A percentile compares a stretch with the other conserved stretches of the same genome.
These are phyloP conservation scores for Ophraella communa DNA, from an alignment of 2,888 invertebrate genomes.

Conservation along the genomic window DNA sequence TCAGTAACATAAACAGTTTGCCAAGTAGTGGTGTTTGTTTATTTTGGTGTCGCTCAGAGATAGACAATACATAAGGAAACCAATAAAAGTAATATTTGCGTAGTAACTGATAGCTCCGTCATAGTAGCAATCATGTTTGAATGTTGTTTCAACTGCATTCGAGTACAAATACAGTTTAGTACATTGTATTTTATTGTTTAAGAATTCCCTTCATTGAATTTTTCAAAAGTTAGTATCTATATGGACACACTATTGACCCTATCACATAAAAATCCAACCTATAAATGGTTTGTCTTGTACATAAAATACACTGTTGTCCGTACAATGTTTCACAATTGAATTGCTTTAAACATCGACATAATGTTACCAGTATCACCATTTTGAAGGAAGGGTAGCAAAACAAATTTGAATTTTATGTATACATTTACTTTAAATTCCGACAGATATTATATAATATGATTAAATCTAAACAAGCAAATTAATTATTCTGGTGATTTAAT, in stretches of 20 bases:
- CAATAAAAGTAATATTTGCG: constrained; percentile 22
- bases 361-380: no score
- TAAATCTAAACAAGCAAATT: no score
- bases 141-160: constrained; percentile 8
- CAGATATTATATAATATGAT: no score
- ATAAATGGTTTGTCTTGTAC: neutral
- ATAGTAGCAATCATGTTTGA: constrained; percentile 16
- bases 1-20: neutral
- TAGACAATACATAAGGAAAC: constrained; percentile 19
- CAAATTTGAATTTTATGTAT: no score
- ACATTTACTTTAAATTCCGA: no score
- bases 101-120: constrained; percentile 13
- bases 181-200: constrained; percentile 4
- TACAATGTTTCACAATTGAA: no score
- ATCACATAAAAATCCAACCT: neutral
- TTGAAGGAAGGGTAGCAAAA: no score
- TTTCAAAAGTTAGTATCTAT: neutral
- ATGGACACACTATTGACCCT: constrained; percentile 1
- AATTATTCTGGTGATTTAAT: no score
- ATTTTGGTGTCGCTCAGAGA: constrained; percentile 7
- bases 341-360: no score
- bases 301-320: neutral
- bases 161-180: neutral
- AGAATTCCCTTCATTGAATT: neutral
- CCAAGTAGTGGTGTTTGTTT: neutral